A percentile compares a stretch with the other conserved stretches of the same genome.
Conservation (phyloP, 2,888 invertebrate species). For the Eupithecia centaureata region DNA sequence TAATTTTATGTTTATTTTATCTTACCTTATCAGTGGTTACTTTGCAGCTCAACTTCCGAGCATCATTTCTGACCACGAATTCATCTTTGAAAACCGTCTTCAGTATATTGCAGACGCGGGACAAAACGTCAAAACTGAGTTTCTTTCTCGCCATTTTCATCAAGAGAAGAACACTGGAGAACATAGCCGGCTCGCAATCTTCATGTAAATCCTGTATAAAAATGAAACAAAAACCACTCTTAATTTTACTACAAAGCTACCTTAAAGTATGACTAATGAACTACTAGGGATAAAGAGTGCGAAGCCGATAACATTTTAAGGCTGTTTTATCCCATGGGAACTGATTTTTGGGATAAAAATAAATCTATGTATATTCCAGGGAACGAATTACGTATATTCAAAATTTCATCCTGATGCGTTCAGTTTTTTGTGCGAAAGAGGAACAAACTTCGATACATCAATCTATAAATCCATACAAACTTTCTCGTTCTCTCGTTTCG, state of each 20-base stretch:
- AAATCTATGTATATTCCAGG: too few relatives aligned
- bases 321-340: too few relatives aligned
- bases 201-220: constrained; percentile 86
- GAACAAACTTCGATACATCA: too few relatives aligned
- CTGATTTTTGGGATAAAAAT: too few relatives aligned
- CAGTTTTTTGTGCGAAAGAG: too few relatives aligned
- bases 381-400: too few relatives aligned
- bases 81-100: constrained; percentile 47
- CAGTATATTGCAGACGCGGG: constrained; percentile 86
- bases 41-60: constrained; percentile 6
- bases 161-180: constrained; percentile 92
- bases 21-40: constrained; percentile 15
- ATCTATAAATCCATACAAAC: too few relatives aligned
- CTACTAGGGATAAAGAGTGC: too few relatives aligned
- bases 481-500: too few relatives aligned
- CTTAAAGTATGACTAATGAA: not conserved
- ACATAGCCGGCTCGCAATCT: constrained; percentile 95
- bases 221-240: not conserved
- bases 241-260: not conserved
- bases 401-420: too few relatives aligned
- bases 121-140: constrained; percentile 81
- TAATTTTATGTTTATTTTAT: not conserved
- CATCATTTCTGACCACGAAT: constrained; percentile 15
- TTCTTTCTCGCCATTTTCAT: constrained; percentile 88
- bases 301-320: too few relatives aligned